Percentiles rank a stretch among this genome's conserved stretches.
Conservation (phyloP, 2,113 vertebrate species). For the Hyla sarda region DNA sequence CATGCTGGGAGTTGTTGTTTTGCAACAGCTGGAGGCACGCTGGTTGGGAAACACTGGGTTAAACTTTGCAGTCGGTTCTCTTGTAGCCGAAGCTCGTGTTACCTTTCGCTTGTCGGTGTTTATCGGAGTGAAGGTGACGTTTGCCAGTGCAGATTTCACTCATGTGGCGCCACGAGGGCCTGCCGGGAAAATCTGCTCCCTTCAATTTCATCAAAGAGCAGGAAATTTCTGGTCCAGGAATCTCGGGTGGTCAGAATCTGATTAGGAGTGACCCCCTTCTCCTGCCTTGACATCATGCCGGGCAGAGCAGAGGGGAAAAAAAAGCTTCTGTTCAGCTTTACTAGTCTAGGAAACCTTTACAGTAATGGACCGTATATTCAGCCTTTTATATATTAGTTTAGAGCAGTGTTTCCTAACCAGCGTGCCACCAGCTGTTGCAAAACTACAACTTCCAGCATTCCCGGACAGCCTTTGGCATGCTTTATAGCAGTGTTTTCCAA, state of each 20-base stretch:
- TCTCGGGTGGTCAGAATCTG: slow-evolving; percentile 33
- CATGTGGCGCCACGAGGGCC: slow-evolving; percentile 28
- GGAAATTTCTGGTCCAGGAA: slow-evolving; percentile 20
- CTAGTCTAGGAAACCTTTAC: not conserved
- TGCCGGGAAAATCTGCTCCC: slow-evolving; percentile 47
- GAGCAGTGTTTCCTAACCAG: too few relatives aligned
- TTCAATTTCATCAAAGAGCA: slow-evolving; percentile 44
- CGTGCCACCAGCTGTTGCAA: too few relatives aligned
- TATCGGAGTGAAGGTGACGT: slow-evolving; percentile 24
- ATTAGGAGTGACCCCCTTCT: slow-evolving; percentile 3
- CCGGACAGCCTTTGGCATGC: too few relatives aligned
- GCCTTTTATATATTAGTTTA: too few relatives aligned
- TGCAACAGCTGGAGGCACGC: too few relatives aligned
- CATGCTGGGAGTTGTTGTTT: too few relatives aligned
- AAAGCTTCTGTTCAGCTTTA: not conserved
- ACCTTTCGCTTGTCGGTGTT: not conserved
- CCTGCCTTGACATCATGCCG: not conserved
- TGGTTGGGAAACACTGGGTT: too few relatives aligned
- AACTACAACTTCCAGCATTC: too few relatives aligned
- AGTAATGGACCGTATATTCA: too few relatives aligned
- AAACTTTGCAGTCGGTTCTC: not conserved
- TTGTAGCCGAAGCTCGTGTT: not conserved
- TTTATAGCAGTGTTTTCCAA: too few relatives aligned
- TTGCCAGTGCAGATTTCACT: slow-evolving; percentile 47
- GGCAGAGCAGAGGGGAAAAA: not conserved